Evolutionary conservation across 2,888 invertebrate genomes (phyloP), one percentile per base, ranked within the genome.

Genomic region (Heliconius hortense): DNA sequence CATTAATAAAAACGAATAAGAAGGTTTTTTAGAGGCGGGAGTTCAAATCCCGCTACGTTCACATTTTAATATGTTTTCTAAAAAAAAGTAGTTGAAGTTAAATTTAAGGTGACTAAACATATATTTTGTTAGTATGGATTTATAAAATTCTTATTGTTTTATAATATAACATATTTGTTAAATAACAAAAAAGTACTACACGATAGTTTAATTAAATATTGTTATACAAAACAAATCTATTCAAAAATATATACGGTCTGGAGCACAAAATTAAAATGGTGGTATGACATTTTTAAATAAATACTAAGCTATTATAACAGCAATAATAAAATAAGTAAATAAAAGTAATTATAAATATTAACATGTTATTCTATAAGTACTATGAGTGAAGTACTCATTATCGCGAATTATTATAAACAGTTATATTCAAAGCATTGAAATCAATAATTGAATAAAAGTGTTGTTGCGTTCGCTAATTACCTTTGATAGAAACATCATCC

Each of bases 361-460:
- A n/a, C 56, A 8, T 3, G 1, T n/a, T 24, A 59, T 24, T 24
- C 1, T 59, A 59, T n/a, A n/a, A n/a, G 4, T 59, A 11, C 59
- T 59, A 13, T 13, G n/a, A n/a, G n/a, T n/a, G n/a, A n/a, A n/a
- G n/a, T n/a, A n/a, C n/a, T 39, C 39, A 39, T 64, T 24, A 64
- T 39, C 13, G 35, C 24, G 13, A n/a, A 64, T 15, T 64, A 39
- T 24, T 64, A 39, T 64, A 64, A 64, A n/a, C n/a, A 64, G 13
- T n/a, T 35, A n/a, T n/a, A 64, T 35, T 64, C n/a, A 64, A 39
- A 64, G 64, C 24, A 39, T 64, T 35, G 64, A 64, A 64, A 24
- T 39, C 39, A 64, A 39, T 39, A 64, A 39, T 39, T 64, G 64
- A 15, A 64, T 63, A 35, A 35, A 39, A 64, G 39, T 64, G 39